These are phyloP conservation scores for Isaurus tuberculatus DNA, from an alignment of 92 coral and sea anemone species.

Conservation along the genomic window DNA sequence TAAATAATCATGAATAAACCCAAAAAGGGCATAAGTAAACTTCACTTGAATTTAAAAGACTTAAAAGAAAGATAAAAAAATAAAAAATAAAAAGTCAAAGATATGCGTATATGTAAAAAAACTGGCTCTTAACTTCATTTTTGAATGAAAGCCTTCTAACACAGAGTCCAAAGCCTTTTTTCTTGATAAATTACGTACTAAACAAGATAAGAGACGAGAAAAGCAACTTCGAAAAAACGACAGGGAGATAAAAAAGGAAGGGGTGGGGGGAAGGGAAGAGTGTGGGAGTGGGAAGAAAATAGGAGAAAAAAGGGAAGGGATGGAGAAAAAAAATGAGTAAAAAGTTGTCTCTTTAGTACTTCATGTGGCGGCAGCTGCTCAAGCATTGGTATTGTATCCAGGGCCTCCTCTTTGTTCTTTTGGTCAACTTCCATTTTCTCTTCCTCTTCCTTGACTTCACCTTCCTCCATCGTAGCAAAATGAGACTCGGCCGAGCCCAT, in stretches of 20 bases:
- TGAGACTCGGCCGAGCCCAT: slow-evolving; percentile 81
- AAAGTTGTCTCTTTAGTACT: slow-evolving; percentile 46
- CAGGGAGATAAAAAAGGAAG: neutral
- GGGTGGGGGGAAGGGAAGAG: neutral
- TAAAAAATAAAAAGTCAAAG: no score
- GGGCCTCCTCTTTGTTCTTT: slow-evolving; percentile 70
- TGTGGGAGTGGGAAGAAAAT: neutral
- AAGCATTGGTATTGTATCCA: slow-evolving; percentile 85
- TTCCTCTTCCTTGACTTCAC: slow-evolving; percentile 72
- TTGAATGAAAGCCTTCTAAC: no score
- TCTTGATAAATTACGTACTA: no score
- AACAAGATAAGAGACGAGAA: no score
- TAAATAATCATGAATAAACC: no score
- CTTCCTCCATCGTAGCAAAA: slow-evolving; percentile 65
- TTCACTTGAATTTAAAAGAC: no score
- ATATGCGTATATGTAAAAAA: no score
- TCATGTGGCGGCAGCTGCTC: slow-evolving; percentile 80
- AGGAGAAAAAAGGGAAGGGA: neutral
- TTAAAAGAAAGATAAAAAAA: no score
- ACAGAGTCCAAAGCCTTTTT: no score
- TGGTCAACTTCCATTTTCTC: slow-evolving; percentile 85
- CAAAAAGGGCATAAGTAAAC: no score
- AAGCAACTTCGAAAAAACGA: neutral
- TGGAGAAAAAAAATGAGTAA: neutral
- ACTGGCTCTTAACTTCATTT: no score